phyloP scores from a whole-genome alignment of 2,113 vertebrate species.

The Calypte anna region DNA sequence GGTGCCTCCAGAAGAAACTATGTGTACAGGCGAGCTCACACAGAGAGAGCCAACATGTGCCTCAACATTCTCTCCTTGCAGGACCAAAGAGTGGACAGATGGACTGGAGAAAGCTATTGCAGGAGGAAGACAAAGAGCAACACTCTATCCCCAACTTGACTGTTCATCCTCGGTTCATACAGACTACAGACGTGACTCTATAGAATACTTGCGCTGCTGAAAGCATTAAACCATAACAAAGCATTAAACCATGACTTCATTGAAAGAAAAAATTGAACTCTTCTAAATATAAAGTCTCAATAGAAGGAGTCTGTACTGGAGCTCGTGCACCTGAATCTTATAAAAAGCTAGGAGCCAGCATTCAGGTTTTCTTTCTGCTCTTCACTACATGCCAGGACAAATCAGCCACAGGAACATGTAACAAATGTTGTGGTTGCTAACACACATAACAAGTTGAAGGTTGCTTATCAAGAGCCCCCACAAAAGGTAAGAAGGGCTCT shows the following conservation, averaged over 20 bases:
- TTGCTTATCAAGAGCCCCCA: not conserved
- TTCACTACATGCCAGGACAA: not conserved
- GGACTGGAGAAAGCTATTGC: not conserved
- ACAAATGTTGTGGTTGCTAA: too few relatives aligned
- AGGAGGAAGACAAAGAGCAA: not conserved
- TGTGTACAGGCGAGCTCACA: fast-evolving
- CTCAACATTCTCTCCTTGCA: not conserved
- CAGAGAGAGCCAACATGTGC: fast-evolving
- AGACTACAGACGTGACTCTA: not conserved
- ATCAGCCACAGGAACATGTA: not conserved
- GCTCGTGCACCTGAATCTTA: not conserved
- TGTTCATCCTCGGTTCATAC: not conserved
- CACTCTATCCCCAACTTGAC: not conserved
- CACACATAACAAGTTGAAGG: too few relatives aligned
- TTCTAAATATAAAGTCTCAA: not conserved
- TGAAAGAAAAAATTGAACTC: not conserved
- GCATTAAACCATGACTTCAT: not conserved
- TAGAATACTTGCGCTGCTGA: fast-evolving
- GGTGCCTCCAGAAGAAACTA: not conserved
- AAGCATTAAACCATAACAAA: not conserved
- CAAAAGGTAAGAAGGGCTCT: not conserved
- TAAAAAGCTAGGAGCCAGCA: not conserved
- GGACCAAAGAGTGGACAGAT: not conserved
- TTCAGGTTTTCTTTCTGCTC: not conserved
- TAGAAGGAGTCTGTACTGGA: not conserved